Conservation (phyloP, 2,113 vertebrate genomes). For the Lagopus muta region DNA sequence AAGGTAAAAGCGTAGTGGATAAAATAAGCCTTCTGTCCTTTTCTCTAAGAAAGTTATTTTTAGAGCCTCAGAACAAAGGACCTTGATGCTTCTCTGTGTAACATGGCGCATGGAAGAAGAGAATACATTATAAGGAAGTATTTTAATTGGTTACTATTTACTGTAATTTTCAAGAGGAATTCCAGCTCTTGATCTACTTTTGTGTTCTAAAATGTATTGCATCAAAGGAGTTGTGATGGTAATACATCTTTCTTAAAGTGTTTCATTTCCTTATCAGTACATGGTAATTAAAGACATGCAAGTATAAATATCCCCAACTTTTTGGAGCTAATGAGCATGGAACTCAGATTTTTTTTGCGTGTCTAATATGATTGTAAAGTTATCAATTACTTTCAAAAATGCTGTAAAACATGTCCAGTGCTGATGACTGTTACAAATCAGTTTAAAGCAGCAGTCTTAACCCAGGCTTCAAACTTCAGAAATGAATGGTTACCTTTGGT, state of each 20-base stretch:
- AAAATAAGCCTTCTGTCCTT: constrained; percentile 17
- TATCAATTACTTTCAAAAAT: neutral
- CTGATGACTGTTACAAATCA: neutral
- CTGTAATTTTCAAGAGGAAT: neutral
- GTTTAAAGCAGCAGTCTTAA: neutral
- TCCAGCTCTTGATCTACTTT: neutral
- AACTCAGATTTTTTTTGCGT: neutral
- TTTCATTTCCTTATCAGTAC: neutral
- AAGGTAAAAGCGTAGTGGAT: neutral
- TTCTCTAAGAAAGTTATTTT: constrained; percentile 15
- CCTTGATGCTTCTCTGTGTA: neutral
- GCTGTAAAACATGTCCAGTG: neutral
- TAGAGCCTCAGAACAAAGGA: neutral
- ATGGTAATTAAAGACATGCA: neutral
- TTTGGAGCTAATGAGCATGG: neutral
- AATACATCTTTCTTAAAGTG: neutral
- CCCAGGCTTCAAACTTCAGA: neutral
- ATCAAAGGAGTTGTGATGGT: neutral
- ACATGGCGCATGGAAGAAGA: neutral
- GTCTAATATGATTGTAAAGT: neutral
- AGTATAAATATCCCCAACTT: neutral
- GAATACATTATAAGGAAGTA: neutral
- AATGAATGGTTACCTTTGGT: neutral
- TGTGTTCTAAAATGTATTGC: neutral
- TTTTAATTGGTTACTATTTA: neutral